phyloP scores from a whole-genome alignment of 2,113 vertebrate species.

The Nothobranchius furzeri region DNA sequence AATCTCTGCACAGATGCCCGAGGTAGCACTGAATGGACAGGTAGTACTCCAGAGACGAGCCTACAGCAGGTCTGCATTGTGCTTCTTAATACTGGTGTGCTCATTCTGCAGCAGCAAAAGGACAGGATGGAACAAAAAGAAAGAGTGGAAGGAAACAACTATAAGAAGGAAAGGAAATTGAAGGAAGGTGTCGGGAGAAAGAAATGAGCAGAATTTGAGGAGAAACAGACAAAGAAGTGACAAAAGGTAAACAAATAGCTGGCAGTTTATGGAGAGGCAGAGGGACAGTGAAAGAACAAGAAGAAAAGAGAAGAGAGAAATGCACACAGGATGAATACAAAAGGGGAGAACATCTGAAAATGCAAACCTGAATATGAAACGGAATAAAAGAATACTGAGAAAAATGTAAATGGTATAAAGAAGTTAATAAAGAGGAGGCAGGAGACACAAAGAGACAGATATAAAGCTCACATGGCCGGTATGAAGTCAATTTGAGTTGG shows the following conservation, averaged over 20 bases:
- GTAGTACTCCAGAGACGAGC: conserved; percentile 30
- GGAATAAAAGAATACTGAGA: background rate
- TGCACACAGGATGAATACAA: background rate
- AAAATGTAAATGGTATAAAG: background rate
- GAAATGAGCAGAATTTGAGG: background rate
- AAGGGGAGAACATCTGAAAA: background rate
- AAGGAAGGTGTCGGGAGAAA: background rate
- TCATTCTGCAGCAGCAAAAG: conserved; percentile 70
- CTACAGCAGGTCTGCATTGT: conserved; percentile 33
- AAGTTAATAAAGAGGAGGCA: conserved; percentile 6
- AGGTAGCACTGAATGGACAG: conserved; percentile 11
- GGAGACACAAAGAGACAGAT: conserved; percentile 2
- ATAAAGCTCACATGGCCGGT: conserved; percentile 53
- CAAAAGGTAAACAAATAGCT: conserved; percentile 12
- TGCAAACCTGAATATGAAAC: background rate
- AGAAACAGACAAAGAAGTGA: conserved; percentile 2
- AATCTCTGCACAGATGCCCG: conserved; percentile 13
- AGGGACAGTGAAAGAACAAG: background rate
- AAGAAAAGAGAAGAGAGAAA: background rate
- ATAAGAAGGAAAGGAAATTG: conserved; percentile 4
- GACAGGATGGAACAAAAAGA: conserved; percentile 5
- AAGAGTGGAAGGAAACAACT: conserved; percentile 10
- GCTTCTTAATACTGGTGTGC: conserved; percentile 61
- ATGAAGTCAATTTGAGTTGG: conserved; percentile 63
- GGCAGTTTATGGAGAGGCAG: conserved; percentile 6